Conservation (phyloP, 2,888 invertebrate genomes). For the Aphrophora alni region DNA sequence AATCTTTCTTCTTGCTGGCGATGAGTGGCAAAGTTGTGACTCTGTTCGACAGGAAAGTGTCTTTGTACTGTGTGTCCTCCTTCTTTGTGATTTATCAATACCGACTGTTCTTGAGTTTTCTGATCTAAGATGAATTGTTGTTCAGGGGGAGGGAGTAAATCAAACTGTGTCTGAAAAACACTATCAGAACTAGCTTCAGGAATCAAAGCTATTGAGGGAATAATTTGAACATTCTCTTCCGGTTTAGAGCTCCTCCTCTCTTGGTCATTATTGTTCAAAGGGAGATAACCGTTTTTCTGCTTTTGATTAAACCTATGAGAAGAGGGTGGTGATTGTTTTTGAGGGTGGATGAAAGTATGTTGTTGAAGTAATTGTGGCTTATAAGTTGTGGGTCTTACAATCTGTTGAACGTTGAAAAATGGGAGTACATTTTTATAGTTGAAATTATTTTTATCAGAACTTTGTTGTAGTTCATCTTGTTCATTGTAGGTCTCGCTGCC, state of each 20-base stretch:
- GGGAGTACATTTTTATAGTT: slow-evolving; percentile 44
- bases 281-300: slow-evolving; percentile 34
- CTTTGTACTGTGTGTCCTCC: not conserved
- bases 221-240: slow-evolving; percentile 45
- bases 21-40: slow-evolving; percentile 14
- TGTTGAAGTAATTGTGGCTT: slow-evolving; percentile 53
- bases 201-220: slow-evolving; percentile 46
- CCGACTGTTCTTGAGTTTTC: not conserved
- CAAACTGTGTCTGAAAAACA: slow-evolving; percentile 23
- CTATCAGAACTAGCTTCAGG: slow-evolving; percentile 29
- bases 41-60: not conserved
- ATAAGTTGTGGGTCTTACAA: slow-evolving; percentile 58
- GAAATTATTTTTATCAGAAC: slow-evolving; percentile 21
- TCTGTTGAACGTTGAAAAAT: slow-evolving; percentile 50
- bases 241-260: not conserved
- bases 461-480: slow-evolving; percentile 27
- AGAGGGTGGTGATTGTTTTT: slow-evolving; percentile 32
- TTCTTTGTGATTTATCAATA: not conserved
- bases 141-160: slow-evolving; percentile 17
- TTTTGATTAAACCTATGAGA: slow-evolving; percentile 43
- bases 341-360: slow-evolving; percentile 48
- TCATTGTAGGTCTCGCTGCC: slow-evolving; percentile 31
- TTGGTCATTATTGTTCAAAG: slow-evolving; percentile 11
- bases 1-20: not conserved
- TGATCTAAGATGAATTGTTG: slow-evolving; percentile 30